phyloP scores from a whole-genome alignment of 2,113 vertebrate species.

The Cyanocitta stelleri region DNA sequence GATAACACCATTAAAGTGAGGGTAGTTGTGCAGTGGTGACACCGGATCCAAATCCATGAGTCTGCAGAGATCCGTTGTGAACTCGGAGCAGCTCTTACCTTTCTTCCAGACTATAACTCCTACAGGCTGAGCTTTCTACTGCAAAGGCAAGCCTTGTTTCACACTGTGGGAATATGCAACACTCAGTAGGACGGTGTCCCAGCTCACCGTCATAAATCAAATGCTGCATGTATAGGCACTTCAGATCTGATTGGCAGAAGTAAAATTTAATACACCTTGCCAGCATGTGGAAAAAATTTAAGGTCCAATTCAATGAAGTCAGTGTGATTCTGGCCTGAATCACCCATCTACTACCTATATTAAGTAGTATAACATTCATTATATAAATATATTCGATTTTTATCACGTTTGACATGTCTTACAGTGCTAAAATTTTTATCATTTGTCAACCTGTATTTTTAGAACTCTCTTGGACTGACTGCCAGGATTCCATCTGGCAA shows the following conservation, averaged over 20 bases:
- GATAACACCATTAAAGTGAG: background rate
- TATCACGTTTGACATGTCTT: background rate
- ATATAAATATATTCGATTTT: background rate
- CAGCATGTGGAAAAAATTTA: slow-evolving; percentile 43
- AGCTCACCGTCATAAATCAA: background rate
- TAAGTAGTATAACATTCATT: background rate
- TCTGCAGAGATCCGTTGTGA: background rate
- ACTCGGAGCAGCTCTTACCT: background rate
- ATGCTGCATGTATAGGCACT: background rate
- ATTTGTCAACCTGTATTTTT: slow-evolving; percentile 19
- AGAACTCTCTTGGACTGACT: slow-evolving; percentile 8
- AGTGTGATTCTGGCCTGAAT: background rate
- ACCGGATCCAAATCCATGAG: background rate
- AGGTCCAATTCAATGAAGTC: slow-evolving; percentile 15
- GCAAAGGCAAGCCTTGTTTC: background rate
- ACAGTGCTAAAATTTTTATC: background rate
- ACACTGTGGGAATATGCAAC: background rate
- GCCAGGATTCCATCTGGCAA: slow-evolving; percentile 40
- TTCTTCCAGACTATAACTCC: background rate
- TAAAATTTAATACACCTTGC: slow-evolving; percentile 25
- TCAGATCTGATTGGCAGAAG: slow-evolving; percentile 1
- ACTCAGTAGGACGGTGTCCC: background rate
- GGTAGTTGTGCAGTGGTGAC: background rate
- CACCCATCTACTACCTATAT: slow-evolving; percentile 12
- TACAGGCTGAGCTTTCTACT: background rate